Conservation (phyloP, 1,140 invertebrate genomes). For the Ridgeia piscesae region DNA sequence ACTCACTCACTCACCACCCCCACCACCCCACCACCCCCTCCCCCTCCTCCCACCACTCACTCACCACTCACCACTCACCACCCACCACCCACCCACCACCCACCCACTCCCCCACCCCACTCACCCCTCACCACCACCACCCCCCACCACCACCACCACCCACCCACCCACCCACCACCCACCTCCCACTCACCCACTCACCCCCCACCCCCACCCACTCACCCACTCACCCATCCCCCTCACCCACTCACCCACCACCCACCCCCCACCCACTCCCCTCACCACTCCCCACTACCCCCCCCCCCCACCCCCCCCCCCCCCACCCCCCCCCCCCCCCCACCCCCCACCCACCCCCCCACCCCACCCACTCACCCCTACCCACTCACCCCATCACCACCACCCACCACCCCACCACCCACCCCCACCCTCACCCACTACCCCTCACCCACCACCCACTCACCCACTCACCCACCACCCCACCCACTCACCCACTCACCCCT, state of each 20-base stretch:
- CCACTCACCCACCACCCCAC: neutral
- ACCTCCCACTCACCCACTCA: too few species aligned
- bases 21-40: too few species aligned
- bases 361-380: neutral
- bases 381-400: neutral
- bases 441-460: neutral
- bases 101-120: neutral
- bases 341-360: too few species aligned
- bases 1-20: neutral
- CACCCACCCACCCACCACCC: too few species aligned
- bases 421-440: neutral
- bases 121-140: too few species aligned
- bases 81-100: constrained; percentile 14
- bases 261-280: too few species aligned
- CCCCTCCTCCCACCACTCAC: neutral
- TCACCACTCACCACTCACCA: constrained; percentile 23
- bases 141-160: too few species aligned
- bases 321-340: too few species aligned
- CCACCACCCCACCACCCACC: neutral
- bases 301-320: too few species aligned
- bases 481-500: constrained; percentile 17
- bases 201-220: neutral
- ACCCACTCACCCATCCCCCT: neutral
- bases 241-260: too few species aligned
- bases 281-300: too few species aligned